Conservation (phyloP, 2,888 invertebrate genomes). For the Opisthograptis luteolata region DNA sequence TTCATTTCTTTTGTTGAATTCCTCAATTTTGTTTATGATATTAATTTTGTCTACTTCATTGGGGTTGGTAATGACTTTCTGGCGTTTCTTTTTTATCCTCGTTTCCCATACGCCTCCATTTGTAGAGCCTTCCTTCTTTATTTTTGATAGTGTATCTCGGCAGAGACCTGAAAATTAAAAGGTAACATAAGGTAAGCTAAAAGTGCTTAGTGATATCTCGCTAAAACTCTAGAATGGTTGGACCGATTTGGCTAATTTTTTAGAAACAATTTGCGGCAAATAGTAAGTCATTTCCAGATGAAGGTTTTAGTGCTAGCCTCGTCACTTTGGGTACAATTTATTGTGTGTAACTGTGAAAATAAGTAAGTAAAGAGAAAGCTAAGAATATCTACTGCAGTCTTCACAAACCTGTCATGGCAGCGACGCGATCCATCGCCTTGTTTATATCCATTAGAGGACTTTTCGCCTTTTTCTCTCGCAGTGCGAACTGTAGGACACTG, state of each 20-base stretch:
- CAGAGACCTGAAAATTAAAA: slow-evolving; percentile 19
- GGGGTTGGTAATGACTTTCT: slow-evolving; percentile 26
- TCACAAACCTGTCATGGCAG: slow-evolving; percentile 27
- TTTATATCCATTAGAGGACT: slow-evolving; percentile 18
- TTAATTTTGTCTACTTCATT: slow-evolving; percentile 25
- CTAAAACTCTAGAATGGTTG: no score
- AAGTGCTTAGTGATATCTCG: no score
- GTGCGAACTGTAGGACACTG: slow-evolving; percentile 23
- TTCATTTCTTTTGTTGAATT: slow-evolving; percentile 24
- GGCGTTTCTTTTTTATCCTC: slow-evolving; percentile 16
- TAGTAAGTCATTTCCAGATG: no score
- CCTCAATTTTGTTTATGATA: slow-evolving; percentile 25
- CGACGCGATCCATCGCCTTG: slow-evolving; percentile 25
- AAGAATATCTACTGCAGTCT: background rate
- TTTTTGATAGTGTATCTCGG: slow-evolving; percentile 23
- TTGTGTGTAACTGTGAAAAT: background rate
- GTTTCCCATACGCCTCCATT: slow-evolving; percentile 26
- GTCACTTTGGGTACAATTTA: no score
- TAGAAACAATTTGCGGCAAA: no score
- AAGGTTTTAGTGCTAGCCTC: no score
- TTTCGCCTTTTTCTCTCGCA: slow-evolving; percentile 26
- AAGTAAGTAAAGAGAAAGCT: background rate
- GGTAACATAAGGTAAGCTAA: no score
- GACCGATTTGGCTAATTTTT: no score
- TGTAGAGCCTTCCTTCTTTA: slow-evolving; percentile 22